A percentile compares a stretch with the other conserved stretches of the same genome.
Evolutionary conservation across 2,113 vertebrate species (phyloP).

Genomic region (Campylomormyrus numenius): DNA sequence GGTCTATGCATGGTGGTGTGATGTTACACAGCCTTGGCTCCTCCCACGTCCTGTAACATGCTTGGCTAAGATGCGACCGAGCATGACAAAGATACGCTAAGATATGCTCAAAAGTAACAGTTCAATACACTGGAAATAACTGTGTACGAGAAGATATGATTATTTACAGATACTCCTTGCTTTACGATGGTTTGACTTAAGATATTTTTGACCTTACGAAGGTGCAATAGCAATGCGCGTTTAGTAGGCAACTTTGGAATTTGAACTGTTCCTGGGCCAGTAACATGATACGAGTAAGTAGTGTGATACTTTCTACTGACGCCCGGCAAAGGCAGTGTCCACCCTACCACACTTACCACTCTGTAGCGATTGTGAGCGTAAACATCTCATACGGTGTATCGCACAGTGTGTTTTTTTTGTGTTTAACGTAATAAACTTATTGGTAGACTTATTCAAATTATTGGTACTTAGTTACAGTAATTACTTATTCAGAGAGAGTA

Average conservation of each 20-base stretch:
- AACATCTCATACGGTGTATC: neutral
- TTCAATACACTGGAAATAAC: neutral
- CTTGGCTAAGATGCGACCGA: neutral
- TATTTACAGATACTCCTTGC: neutral
- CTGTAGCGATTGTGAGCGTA: neutral
- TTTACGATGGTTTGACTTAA: neutral
- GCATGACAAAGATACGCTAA: neutral
- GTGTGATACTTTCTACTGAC: neutral
- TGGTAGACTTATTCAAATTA: too few relatives aligned
- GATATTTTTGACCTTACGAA: neutral
- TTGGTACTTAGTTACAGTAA: neutral
- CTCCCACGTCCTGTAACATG: neutral
- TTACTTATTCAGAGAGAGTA: neutral
- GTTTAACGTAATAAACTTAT: neutral
- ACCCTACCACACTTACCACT: neutral
- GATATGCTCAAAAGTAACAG: neutral
- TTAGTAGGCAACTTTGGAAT: neutral
- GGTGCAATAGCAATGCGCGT: neutral
- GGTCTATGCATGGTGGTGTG: neutral
- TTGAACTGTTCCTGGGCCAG: neutral
- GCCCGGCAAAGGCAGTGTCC: neutral
- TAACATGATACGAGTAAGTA: neutral
- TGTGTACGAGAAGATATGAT: neutral
- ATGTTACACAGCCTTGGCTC: neutral
- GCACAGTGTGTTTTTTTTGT: neutral